Evolutionary conservation across 2,113 vertebrate species (phyloP), one percentile per base, ranked within the genome.

Genomic region (Rhinichthys klamathensis): DNA sequence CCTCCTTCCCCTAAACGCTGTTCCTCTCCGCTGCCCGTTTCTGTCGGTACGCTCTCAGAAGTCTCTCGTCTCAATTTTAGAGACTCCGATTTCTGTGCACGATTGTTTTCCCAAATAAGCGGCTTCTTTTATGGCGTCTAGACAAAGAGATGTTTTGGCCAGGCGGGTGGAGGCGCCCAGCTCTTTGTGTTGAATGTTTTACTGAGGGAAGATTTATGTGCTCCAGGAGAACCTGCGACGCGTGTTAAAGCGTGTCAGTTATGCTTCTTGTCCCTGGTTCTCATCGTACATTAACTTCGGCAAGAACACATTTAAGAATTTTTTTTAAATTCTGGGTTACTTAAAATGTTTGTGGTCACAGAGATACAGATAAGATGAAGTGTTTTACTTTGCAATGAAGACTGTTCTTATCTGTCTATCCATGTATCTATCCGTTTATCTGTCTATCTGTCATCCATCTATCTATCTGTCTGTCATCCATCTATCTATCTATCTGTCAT

Each of bases 91-190:
- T 81, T 69, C 79, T 67, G 61, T 54, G 73, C 41, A n/a, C 63
- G 67, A 69, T 81, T 67, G 44, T 85, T 80, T 83, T 86, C 41
- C 38, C 54, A 90, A 90, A 88, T 85, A 87, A 86, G 83, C 44
- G 84, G 35, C 46, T 2, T 73, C 76, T 83, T 41, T 81, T 65
- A 81, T 81, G 44, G 61, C 10, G 30, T 69, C 61, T 81, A 67
- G 46, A 81, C 79, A 69, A 69, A 81, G 46, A 32, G 79, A 13
- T 81, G 61, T 81, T 81, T 35, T 32, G 54, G 61, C 44, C 65
- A 25, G 72, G 69, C 12, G 38, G 49, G 72, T 16, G 74, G 16
- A 49, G 69, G 30, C 11, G 2, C 18, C 63, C 63, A 25, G 13
- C 41, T 58, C 27, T 78, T 60, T 81, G 82, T 84, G 44, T 78